Percentiles rank a stretch among this genome's conserved stretches.
phyloP scores from a whole-genome alignment of 2,888 invertebrate genomes.

The Atherix ibis region DNA sequence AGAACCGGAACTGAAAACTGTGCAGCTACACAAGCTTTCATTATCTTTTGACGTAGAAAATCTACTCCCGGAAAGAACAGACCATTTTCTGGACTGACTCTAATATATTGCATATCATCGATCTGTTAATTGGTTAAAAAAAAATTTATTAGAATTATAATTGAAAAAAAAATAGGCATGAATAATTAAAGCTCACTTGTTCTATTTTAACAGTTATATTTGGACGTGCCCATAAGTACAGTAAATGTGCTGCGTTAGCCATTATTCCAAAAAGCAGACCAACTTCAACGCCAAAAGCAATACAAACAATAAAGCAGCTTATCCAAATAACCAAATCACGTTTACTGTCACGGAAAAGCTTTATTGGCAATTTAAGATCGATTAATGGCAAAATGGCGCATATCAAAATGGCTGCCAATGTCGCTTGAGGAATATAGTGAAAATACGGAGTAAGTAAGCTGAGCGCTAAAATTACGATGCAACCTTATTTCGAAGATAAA shows the following conservation, averaged over 20 bases:
- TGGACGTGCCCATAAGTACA: constrained; percentile 56
- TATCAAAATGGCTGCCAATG: constrained; percentile 76
- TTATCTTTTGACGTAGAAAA: constrained; percentile 41
- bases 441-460: constrained; percentile 80
- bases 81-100: constrained; percentile 49
- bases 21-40: constrained; percentile 35
- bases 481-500: constrained; percentile 38
- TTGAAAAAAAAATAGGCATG: not conserved
- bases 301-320: constrained; percentile 50
- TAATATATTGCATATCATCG: constrained; percentile 39
- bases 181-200: too few relatives aligned
- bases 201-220: constrained; percentile 24
- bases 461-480: constrained; percentile 65
- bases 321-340: constrained; percentile 48
- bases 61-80: constrained; percentile 59
- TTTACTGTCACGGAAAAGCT: constrained; percentile 42
- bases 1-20: constrained; percentile 37
- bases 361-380: constrained; percentile 35
- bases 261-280: constrained; percentile 61
- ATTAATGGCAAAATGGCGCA: constrained; percentile 54
- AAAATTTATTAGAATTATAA: not conserved
- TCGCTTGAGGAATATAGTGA: constrained; percentile 70
- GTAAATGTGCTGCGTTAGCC: constrained; percentile 44
- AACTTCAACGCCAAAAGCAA: constrained; percentile 59
- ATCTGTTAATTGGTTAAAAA: constrained; percentile 23